Evolutionary conservation across 2,888 invertebrate genomes (phyloP), one percentile per base, ranked within the genome.

Genomic region (Megamerina dolium): DNA sequence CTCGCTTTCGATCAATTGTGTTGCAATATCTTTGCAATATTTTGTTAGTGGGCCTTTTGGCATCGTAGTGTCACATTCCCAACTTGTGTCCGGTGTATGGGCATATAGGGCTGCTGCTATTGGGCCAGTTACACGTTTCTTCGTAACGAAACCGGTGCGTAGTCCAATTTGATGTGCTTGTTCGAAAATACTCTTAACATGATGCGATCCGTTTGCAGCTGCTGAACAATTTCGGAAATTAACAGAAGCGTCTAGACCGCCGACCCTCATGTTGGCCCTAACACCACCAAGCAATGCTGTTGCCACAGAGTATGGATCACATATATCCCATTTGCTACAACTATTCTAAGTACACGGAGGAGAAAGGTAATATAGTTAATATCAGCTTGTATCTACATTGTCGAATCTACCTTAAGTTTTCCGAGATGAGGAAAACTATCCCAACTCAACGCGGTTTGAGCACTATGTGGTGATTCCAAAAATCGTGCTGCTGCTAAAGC

Each of bases 111-210:
- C 85, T 0, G 66, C 81, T 0, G 88, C 88, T 0, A 88, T 87
- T 0, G 89, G 87, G 57, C 91, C 90, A 0, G 90, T 90, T 2
- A 92, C 81, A 37, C 90, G 76, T 50, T 87, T 87, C 0, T 86
- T 91, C 0, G 93, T 93, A 3, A 92, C 88, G 41, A 93, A 79
- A 2, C 88, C 89, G 58, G 87, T 86, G 43, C 80, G 78, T 70
- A 85, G 83, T 13, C 82, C 82, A 20, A 79, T 80, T 3, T 75
- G 71, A 58, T 87, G 81, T 0, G 87, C 89, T 75, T 83, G 79
- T 1, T 75, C 73, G 9, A 87, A 66, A 16, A 89, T 74, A 6
- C 83, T 83, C 2, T 76, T 63, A 6, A 84, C 65, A 34, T 77
- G 76, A 13, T 77, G 72, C 4, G 73, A 68, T 14, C 70, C 57